Evolutionary conservation across 2,113 vertebrate genomes (phyloP), one percentile per base, ranked within the genome.

Genomic region (Brachyistius frenatus): DNA sequence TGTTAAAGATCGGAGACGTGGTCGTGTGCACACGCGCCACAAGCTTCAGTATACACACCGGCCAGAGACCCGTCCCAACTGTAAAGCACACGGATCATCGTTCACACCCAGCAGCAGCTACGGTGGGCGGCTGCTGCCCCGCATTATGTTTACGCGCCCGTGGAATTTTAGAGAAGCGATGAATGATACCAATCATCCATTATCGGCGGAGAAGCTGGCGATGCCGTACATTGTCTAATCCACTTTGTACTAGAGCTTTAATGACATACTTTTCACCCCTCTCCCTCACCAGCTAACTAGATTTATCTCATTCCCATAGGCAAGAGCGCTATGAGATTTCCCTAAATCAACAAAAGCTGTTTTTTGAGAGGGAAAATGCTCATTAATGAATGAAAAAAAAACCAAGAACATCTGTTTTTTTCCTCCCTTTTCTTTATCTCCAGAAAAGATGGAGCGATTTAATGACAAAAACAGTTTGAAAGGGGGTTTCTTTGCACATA

Each of bases 321-420:
- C 89, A 33, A 83, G 50, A 76, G 66, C 7, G 57, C 73, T 70
- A 67, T 9, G 80, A 83, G 85, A 81, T 69, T 80, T 80, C 79
- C 76, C 57, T 90, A 90, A 92, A 89, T 83, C 84, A 93, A 92
- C 84, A 92, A 87, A 92, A 89, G 69, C 88, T 86, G 86, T 86
- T 88, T 91, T 82, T 76, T 66, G 57, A 81, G 57, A 82, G 41
- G 56, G 75, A 68, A 85, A 88, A 81, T 57, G 78, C 84, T 93
- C 86, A 93, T 93, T 92, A 93, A 91, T 82, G 84, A 80, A 76
- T 73, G 76, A 80, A 87, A 68, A 89, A 89, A 41, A 89, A 89
- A 41, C 53, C 64, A 63, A 85, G 76, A 85, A 88, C 72, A 88
- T 91, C 80, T 91, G 77, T 67, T 78, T 87, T 87, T 75, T 77